Base-by-base conservation (phyloP, 2,797 vertebrate genomes). In the Tachyglossus aculeatus region DNA sequence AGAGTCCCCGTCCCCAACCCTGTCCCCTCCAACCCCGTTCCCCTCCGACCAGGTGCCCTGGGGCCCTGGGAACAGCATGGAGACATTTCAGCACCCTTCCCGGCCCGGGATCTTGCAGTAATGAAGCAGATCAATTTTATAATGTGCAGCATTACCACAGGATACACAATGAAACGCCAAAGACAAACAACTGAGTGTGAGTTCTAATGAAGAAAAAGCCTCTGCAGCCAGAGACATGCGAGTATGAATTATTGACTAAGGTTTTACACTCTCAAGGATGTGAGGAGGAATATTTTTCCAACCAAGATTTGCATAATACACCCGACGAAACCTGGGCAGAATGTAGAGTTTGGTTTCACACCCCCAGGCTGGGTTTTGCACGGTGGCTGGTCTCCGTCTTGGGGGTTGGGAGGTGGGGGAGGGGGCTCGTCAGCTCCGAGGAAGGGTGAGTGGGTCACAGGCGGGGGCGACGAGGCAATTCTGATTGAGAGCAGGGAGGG, bases 231-330 rank as follows among this genome's bases (percentile, higher is more conserved):
- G 86, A 85, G 90, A 89, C 86, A 88, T 64, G 85, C 64, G 47
- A 70, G 85, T 86, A 92, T 93, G 92, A 93, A 93, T 93, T 93
- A 93, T 92, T 93, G 92, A 93, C 91, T 91, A 91, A 88, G 91
- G 87, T 90, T 92, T 93, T 92, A 93, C 89, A 90, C 89, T 91
- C 88, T 88, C 87, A 89, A 92, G 91, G 90, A 92, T 88, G 92
- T 90, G 91, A 37, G 55, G 77, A 89, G 89, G 91, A 90, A 91
- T 92, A 90, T 89, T 93, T 87, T 92, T 92, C 91, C 90, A 91
- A 90, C 90, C 85, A 84, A 72, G 90, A 92, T 92, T 92, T 93
- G 90, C 92, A 92, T 93, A 93, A 93, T 92, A 92, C 91, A 92
- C 90, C 91, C 71, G 7, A 77, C 87, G 81, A 88, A 92, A 92